phyloP scores from a whole-genome alignment of 2,888 invertebrate species.

The Philereme vetulata region DNA sequence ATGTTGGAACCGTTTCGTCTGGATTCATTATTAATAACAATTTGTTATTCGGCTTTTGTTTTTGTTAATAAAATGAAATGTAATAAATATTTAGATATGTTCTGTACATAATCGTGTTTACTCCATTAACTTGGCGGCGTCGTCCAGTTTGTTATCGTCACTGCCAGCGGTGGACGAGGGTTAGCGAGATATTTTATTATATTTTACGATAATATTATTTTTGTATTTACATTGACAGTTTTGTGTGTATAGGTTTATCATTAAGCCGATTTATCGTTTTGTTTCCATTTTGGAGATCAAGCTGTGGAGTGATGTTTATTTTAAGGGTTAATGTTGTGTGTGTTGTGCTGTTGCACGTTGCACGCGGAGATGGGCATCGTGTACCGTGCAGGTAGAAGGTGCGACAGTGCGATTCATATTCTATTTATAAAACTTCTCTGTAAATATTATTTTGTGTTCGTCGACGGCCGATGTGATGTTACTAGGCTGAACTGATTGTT shows the following conservation, averaged over 20 bases:
- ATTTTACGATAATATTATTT: slow-evolving; percentile 58
- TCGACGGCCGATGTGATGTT: slow-evolving; percentile 54
- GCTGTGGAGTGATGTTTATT: slow-evolving; percentile 61
- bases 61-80: slow-evolving; percentile 41
- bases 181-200: slow-evolving; percentile 57
- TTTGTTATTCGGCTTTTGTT: slow-evolving; percentile 39
- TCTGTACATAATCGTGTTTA: slow-evolving; percentile 52
- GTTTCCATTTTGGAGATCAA: slow-evolving; percentile 48
- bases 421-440: slow-evolving; percentile 59
- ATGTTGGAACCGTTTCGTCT: slow-evolving; percentile 34
- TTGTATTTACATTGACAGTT: slow-evolving; percentile 57
- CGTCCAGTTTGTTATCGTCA: slow-evolving; percentile 21
- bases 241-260: slow-evolving; percentile 50
- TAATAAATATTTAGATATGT: slow-evolving; percentile 50
- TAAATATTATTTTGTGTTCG: slow-evolving; percentile 78
- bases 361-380: slow-evolving; percentile 8
- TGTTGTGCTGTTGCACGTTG: slow-evolving; percentile 47
- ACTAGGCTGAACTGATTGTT: slow-evolving; percentile 65
- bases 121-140: slow-evolving; percentile 57
- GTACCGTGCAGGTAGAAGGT: background rate
- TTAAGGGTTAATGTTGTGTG: slow-evolving; percentile 52
- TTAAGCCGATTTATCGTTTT: slow-evolving; percentile 43
- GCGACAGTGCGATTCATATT: slow-evolving; percentile 54
- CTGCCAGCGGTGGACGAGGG: slow-evolving; percentile 30
- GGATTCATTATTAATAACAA: slow-evolving; percentile 9